A percentile compares a stretch with the other conserved stretches of the same genome.
phyloP scores from a whole-genome alignment of 2,888 invertebrate genomes.

The Villa cingulata region DNA sequence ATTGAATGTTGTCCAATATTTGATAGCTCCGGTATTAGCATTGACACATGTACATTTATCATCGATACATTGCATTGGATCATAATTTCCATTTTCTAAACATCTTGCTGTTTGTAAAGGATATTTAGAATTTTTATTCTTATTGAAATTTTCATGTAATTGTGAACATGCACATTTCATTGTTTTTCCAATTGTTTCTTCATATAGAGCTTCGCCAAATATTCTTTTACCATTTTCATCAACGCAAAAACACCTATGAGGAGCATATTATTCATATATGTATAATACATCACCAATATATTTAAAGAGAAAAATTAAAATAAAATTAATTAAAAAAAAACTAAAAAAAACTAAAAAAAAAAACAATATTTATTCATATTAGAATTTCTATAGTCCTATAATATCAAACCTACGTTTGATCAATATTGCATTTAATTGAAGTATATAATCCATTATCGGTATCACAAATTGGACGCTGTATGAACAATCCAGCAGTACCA shows the following conservation, averaged over 20 bases:
- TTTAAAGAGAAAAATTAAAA: too few relatives aligned
- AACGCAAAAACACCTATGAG: slow-evolving; percentile 51
- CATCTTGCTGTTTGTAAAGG: slow-evolving; percentile 44
- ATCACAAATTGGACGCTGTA: slow-evolving; percentile 47
- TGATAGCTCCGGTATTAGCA: slow-evolving; percentile 38
- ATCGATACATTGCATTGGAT: slow-evolving; percentile 49
- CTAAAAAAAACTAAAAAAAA: too few relatives aligned
- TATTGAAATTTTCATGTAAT: slow-evolving; percentile 38
- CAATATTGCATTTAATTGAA: slow-evolving; percentile 47
- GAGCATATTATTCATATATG: background rate
- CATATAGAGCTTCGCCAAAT: slow-evolving; percentile 48
- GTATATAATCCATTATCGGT: slow-evolving; percentile 43
- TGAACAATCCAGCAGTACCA: slow-evolving; percentile 42
- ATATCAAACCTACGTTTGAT: slow-evolving; percentile 45
- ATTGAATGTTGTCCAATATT: slow-evolving; percentile 23
- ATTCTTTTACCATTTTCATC: slow-evolving; percentile 47
- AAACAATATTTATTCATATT: too few relatives aligned
- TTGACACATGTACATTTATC: slow-evolving; percentile 49
- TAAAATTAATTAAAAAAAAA: background rate
- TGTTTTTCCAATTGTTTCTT: slow-evolving; percentile 30
- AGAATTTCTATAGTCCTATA: background rate
- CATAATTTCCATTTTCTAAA: slow-evolving; percentile 50
- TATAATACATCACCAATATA: background rate
- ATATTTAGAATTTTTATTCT: slow-evolving; percentile 32
- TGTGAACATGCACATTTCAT: slow-evolving; percentile 53